A percentile compares a stretch with the other conserved stretches of the same genome.
Evolutionary conservation across 2,888 invertebrate genomes (phyloP).

Genomic region (Limenitis camilla): DNA sequence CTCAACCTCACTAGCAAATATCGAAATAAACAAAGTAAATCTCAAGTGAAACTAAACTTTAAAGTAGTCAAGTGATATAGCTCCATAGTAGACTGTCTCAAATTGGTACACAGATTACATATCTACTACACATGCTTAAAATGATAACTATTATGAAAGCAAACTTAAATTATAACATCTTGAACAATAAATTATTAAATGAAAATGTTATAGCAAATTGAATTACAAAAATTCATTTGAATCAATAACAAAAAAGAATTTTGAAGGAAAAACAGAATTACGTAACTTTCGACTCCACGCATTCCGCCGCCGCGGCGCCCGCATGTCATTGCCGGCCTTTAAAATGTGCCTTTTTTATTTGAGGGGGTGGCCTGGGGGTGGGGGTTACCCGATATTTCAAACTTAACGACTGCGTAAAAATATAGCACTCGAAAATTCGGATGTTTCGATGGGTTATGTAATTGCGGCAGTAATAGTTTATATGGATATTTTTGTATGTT

Average conservation of each 20-base stretch:
- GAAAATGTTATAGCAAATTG: too few species aligned
- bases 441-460: conserved; percentile 29
- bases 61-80: too few species aligned
- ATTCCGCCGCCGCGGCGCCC: conserved; percentile 56
- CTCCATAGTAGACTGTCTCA: too few species aligned
- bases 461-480: conserved; percentile 13
- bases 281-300: conserved; percentile 26
- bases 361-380: conserved; percentile 26
- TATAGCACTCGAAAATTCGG: conserved; percentile 59
- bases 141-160: too few species aligned
- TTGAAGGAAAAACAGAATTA: conserved; percentile 1
- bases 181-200: too few species aligned
- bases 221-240: too few species aligned
- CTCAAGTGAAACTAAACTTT: too few species aligned
- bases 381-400: conserved; percentile 59
- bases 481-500: not conserved
- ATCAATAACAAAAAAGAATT: not conserved
- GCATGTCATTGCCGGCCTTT: conserved; percentile 71
- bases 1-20: too few species aligned
- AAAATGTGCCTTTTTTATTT: conserved; percentile 75
- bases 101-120: too few species aligned
- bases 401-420: conserved; percentile 71
- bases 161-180: too few species aligned
- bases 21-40: too few species aligned
- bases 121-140: too few species aligned